These are phyloP conservation scores for Tromatobia lineatoria DNA, from an alignment of 2,888 invertebrate genomes.

Conservation along the genomic window DNA sequence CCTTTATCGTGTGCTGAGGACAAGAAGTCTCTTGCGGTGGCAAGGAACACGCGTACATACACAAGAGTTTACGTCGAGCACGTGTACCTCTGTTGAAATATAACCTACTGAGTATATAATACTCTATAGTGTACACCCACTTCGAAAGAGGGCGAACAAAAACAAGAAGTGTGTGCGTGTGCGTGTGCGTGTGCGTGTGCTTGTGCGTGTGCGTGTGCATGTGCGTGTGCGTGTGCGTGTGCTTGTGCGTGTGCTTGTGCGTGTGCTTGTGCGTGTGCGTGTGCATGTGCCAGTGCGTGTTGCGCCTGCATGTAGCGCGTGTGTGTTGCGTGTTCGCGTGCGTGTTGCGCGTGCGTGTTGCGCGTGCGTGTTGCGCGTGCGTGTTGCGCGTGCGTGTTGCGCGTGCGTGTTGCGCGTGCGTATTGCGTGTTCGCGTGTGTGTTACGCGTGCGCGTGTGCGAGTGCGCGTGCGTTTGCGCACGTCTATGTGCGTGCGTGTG, in stretches of 20 bases:
- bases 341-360: too few species aligned
- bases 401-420: too few species aligned
- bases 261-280: too few species aligned
- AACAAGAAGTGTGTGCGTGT: constrained; percentile 41
- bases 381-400: too few species aligned
- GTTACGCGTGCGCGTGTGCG: constrained; percentile 14
- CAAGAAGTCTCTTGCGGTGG: constrained; percentile 53
- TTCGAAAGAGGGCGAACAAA: constrained; percentile 22
- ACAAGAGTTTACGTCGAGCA: constrained; percentile 56
- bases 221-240: too few species aligned
- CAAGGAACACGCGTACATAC: constrained; percentile 63
- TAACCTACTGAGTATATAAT: constrained; percentile 17
- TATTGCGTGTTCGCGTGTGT: constrained; percentile 19
- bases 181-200: not conserved
- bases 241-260: too few species aligned
- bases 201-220: too few species aligned
- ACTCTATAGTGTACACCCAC: constrained; percentile 49
- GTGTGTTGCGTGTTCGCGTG: too few species aligned
- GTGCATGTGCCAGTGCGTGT: too few species aligned
- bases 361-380: too few species aligned
- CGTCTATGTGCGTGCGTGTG: not conserved
- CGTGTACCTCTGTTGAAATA: constrained; percentile 53
- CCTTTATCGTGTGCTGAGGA: constrained; percentile 22
- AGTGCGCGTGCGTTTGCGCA: too few species aligned
- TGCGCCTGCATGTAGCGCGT: too few species aligned